Evolutionary conservation across 2,113 vertebrate genomes (phyloP), one percentile per base, ranked within the genome.

Genomic region (Callorhinus ursinus): DNA sequence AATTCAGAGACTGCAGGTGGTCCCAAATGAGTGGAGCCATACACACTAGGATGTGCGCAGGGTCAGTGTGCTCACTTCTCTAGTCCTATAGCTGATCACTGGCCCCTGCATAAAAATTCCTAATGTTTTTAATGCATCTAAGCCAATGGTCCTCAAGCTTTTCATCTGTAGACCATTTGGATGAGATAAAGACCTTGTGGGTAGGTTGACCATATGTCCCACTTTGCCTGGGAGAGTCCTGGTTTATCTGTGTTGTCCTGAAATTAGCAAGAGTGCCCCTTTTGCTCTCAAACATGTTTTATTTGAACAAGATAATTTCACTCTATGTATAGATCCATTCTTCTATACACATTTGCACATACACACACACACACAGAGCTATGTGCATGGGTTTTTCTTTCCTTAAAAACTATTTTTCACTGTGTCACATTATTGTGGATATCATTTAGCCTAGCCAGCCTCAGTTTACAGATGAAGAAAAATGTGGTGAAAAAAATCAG

Each of bases 291-390:
- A 24, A 24, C 36, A 18, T 24, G 21, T 18, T 80, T 63, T 39
- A 14, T 72, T 85, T 31, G 61, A 95, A 83, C 55, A 71, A 51
- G 11, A 4, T 5, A 74, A 24, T 7, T 83, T 33, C 72, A 28
- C 61, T 28, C 14, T 67, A 55, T 33, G 9, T 26, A 11, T 2
- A 95, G 51, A 82, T 21, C 74, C 11, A 14, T 24, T 85, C 59
- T 24, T 67, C 36, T 28, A 42, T 2, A 13, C 28, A 24, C 19
- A 18, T 5, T 1, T 26, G 3, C 5, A 2, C 4, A 4, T 8
- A 5, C 8, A 4, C 21, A n/a, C 15, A 6, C 18, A 26, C 8
- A 33, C 10, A n/a, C 3, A 55, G 18, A 3, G 28, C 65, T 67
- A n/a, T 7, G 4, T 46, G 24, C n/a, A 53, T 24, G 22, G 16